Evolutionary conservation across 1,140 invertebrate genomes (phyloP), one percentile per base, ranked within the genome.

Genomic region (Platyura marginata): DNA sequence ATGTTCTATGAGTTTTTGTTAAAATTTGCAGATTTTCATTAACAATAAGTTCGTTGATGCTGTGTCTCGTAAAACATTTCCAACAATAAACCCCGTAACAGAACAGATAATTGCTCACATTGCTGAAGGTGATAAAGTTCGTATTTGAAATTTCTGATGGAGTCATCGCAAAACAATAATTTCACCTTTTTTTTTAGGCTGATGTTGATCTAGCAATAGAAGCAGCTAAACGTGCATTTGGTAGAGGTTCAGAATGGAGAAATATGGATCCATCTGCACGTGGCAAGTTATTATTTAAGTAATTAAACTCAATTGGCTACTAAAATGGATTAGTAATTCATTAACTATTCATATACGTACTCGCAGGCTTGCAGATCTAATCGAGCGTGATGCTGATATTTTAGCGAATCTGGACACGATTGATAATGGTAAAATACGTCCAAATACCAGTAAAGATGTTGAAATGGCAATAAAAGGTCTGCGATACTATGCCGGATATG

Each of bases 11-110:
- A n/a, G n/a, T n/a, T n/a, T n/a, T n/a, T n/a, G n/a, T n/a, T n/a
- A n/a, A n/a, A n/a, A n/a, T n/a, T n/a, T n/a, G n/a, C n/a, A 91
- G 85, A 58, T 89, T 15, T 91, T 90, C 52, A 89, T 91, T 51
- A 82, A 89, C 65, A 90, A 90, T 56, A 76, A 86, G 55, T 91
- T 81, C 64, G 78, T 84, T 20, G 72, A 89, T 54, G 68, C 84
- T 2, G 65, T 68, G 1, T 66, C 44, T 38, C 51, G 50, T 6
- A 59, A 56, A 45, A 59, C 51, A 41, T 60, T 59, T 46, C 40
- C 44, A 11, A 51, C 51, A 1, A 49, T 75, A 8, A 76, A 80
- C 54, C 75, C 77, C 23, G 48, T 62, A 3, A 79, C 63, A 42
- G 74, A 62, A 44, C 59, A 72, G 46, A 65, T 63, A 44, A 72